phyloP scores from a whole-genome alignment of 2,888 invertebrate species.

The Drosophila paramelanica region DNA sequence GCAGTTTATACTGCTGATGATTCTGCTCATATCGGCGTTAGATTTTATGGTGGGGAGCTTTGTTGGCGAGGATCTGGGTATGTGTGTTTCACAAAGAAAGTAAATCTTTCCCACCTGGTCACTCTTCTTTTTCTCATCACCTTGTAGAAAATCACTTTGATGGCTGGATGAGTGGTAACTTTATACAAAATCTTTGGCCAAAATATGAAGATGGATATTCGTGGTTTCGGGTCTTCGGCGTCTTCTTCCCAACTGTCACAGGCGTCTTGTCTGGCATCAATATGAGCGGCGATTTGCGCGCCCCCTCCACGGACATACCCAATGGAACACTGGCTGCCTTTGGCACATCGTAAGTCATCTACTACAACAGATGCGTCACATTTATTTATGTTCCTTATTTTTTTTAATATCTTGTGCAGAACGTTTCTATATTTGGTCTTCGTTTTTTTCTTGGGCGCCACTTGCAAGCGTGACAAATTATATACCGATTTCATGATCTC shows the following conservation, averaged over 20 bases:
- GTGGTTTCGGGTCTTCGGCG: conserved; percentile 98
- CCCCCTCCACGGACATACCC: conserved; percentile 96
- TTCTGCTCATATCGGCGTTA: conserved; percentile 94
- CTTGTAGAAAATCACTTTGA: conserved; percentile 91
- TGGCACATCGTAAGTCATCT: conserved; percentile 90
- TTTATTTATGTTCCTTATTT: neutral
- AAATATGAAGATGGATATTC: conserved; percentile 92
- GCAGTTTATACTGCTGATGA: conserved; percentile 94
- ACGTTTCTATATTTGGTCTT: conserved; percentile 95
- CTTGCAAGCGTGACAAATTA: conserved; percentile 90
- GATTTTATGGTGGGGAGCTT: conserved; percentile 98
- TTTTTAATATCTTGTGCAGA: conserved; percentile 84
- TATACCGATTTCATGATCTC: conserved; percentile 95
- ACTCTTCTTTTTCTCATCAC: neutral
- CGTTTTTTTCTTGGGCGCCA: conserved; percentile 94
- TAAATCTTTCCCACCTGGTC: neutral
- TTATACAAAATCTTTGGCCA: conserved; percentile 92
- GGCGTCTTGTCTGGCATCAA: conserved; percentile 99
- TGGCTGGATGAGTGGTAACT: conserved; percentile 93
- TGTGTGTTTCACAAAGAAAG: conserved; percentile 19
- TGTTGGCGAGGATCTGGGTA: conserved; percentile 90
- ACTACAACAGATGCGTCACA: neutral
- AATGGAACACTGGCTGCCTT: conserved; percentile 97
- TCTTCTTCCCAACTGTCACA: conserved; percentile 98
- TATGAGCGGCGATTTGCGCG: conserved; percentile 98